Evolutionary conservation across 2,113 vertebrate species (phyloP).

Genomic region (Sorex araneus): DNA sequence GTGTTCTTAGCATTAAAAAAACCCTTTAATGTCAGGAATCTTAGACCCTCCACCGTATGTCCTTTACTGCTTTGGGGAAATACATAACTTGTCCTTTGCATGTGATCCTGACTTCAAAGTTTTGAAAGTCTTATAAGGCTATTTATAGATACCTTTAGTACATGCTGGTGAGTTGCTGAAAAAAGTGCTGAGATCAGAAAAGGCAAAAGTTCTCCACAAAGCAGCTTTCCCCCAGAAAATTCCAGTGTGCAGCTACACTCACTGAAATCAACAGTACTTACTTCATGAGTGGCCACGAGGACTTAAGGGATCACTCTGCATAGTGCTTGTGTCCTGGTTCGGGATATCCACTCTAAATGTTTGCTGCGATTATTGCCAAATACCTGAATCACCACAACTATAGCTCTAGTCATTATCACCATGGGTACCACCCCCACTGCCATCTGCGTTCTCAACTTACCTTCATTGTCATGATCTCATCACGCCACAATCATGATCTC

Average conservation of each 20-base stretch:
- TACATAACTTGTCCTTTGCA: background rate
- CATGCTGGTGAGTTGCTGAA: background rate
- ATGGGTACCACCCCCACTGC: rapidly evolving
- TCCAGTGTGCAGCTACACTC: background rate
- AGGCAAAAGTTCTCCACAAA: background rate
- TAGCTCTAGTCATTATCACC: background rate
- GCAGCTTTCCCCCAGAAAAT: background rate
- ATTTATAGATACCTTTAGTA: background rate
- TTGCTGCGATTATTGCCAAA: background rate
- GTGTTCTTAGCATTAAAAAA: conserved; percentile 33
- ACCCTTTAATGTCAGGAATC: background rate
- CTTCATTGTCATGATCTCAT: rapidly evolving
- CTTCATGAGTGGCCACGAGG: background rate
- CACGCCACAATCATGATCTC: rapidly evolving
- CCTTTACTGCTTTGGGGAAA: background rate
- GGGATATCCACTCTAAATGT: background rate
- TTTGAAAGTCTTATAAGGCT: background rate
- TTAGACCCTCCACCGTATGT: background rate
- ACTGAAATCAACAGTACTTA: background rate
- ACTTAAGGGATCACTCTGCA: background rate
- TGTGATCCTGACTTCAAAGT: conserved; percentile 31
- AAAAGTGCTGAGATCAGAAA: background rate
- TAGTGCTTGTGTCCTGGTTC: background rate
- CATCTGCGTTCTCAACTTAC: rapidly evolving
- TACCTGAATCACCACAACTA: no score